Evolutionary conservation across 2,113 vertebrate species (phyloP), one percentile per base, ranked within the genome.

Genomic region (Phyllostomus discolor): DNA sequence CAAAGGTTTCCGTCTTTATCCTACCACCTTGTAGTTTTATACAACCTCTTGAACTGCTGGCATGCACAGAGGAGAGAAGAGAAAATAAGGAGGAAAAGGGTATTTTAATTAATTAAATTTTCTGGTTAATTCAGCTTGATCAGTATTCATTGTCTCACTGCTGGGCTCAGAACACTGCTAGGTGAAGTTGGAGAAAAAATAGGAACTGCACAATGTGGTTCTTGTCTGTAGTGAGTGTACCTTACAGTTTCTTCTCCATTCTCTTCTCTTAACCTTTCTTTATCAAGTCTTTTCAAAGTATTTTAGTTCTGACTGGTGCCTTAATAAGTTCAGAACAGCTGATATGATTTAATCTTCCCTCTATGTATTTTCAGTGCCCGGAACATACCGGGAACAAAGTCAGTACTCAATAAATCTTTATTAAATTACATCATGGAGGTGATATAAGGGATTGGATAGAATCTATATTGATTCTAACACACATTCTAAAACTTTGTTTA

Each of bases 31-130:
- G 26, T 76, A 57, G 54, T 64, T 90, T 54, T 52, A 72, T 38
- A 84, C 87, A 75, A 10, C 26, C 31, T 88, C 81, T 82, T 76
- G 66, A 26, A 90, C 22, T 67, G 33, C 59, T 95, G 46, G 31
- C 64, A 78, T 81, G 10, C 31, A 48, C 4, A n/a, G 28, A 73
- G 50, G 62, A 67, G 66, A 31, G 59, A 72, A 93, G 50, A 90
- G 62, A 66, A 88, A 95, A 75, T 31, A 43, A n/a, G 16, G 93
- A 85, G 41, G 33, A 6, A 62, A 26, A 0, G 16, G 17, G 10
- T 70, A 62, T 66, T 73, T 87, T 90, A 93, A 92, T 94, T 94
- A 72, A 81, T 69, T 95, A 52, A 70, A 95, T 96, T 93, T 95
- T 90, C 91, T 82, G 76, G 14, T 91, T 95, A 80, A 54, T 92